Percentiles rank a stretch among this genome's conserved stretches.
Evolutionary conservation across 2,888 invertebrate genomes (phyloP).

Genomic region (Lycocerus yunnanus): DNA sequence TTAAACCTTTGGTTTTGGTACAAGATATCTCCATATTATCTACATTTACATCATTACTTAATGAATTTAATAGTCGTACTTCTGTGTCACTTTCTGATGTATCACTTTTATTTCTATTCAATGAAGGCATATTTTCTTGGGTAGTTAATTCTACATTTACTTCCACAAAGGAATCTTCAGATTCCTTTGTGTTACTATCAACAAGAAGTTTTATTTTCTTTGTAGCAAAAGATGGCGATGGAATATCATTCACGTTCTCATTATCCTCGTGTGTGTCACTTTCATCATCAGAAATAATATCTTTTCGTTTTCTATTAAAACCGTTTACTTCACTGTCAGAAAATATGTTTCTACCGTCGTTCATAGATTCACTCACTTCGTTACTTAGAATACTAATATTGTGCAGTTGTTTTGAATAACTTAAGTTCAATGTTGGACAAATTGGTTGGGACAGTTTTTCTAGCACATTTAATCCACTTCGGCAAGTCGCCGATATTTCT

Average conservation of each 20-base stretch:
- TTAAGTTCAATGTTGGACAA: conserved; percentile 15
- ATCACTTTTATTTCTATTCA: not conserved
- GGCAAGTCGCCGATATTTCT: conserved; percentile 17
- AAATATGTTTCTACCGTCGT: not conserved
- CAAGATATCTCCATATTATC: not conserved
- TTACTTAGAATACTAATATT: not conserved
- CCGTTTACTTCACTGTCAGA: not conserved
- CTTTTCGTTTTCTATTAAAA: not conserved
- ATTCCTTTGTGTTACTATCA: not conserved
- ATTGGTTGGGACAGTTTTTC: conserved; percentile 20
- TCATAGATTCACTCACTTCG: not conserved
- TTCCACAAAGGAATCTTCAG: not conserved
- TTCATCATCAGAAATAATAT: not conserved
- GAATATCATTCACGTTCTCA: not conserved
- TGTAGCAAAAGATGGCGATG: too few species aligned
- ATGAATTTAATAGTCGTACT: not conserved
- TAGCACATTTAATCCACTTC: conserved; percentile 11
- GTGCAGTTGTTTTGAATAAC: not conserved
- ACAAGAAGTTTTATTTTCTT: not conserved
- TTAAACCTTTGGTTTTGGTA: not conserved
- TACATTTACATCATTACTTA: not conserved
- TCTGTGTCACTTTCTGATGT: not conserved
- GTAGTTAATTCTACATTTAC: not conserved
- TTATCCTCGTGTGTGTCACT: not conserved
- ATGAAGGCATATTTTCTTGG: not conserved